Base-by-base conservation (phyloP, 1,140 invertebrate species). In the Hycleus phaleratus region DNA sequence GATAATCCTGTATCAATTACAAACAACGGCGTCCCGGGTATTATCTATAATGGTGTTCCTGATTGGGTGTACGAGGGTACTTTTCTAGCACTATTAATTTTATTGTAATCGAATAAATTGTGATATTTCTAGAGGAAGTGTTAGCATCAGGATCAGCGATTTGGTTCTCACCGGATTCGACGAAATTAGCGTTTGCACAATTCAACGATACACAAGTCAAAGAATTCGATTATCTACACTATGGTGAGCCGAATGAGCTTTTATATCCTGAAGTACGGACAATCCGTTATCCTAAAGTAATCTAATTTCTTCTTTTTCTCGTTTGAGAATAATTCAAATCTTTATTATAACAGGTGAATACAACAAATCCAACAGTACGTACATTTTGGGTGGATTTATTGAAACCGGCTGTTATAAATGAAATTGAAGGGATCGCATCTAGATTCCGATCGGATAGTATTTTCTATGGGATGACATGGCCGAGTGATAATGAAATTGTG, bases 261-360 rank as follows among this genome's bases (percentile, higher is more conserved):
- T 82, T 83, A 68, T 85, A 86, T 60, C 79, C 82, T 8, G 68
- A 79, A 56, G 69, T 80, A 46, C 76, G 86, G 50, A 76, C 80
- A 46, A 84, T 95, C 56, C 84, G 85, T 66, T 95, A 94, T 75
- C 91, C 92, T 1, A 95, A 95, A 80, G 89, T 84, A 76, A 73
- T 5, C 46, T n/a, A 3, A 42, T 11, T 42, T 42, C 40, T 2
- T 42, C 10, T 42, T 42, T 8, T 8, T 42, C 9, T 42, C 11
- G 40, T 42, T 42, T 42, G 9, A 2, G 9, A 6, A 42, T 11
- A 42, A 2, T 6, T 42, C 10, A 10, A 42, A 42, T 11, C 4
- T 42, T 42, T 42, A 10, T 18, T 18, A 18, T 18, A 18, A 18
- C 4, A 42, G 40, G 40, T 42, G 40, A 11, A 11, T 11, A 26